phyloP scores from a whole-genome alignment of 2,113 vertebrate species.

The Hyperopisus bebe region DNA sequence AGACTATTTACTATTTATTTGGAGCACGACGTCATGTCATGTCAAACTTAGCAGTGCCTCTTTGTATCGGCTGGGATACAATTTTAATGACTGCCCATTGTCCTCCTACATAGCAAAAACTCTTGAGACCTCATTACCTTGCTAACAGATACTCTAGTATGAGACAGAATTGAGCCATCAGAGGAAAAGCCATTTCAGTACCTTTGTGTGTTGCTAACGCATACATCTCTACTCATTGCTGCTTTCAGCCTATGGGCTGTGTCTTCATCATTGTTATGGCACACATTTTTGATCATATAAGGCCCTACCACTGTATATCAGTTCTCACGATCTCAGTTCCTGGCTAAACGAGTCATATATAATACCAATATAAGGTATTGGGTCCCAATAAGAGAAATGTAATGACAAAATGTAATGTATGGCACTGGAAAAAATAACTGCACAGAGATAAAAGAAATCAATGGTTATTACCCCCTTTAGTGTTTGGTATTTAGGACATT shows the following conservation, averaged over 20 bases:
- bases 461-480: neutral
- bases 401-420: neutral
- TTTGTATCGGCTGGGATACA: neutral
- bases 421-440: neutral
- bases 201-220: neutral
- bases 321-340: neutral
- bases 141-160: neutral
- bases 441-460: neutral
- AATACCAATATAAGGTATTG: neutral
- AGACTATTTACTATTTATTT: neutral
- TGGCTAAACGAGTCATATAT: neutral
- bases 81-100: conserved; percentile 7
- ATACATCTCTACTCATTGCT: neutral
- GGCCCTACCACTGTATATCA: neutral
- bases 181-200: neutral
- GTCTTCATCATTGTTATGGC: neutral
- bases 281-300: neutral
- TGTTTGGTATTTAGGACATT: neutral
- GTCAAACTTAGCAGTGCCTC: neutral
- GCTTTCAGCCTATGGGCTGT: neutral
- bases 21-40: neutral
- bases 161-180: neutral
- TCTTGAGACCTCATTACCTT: conserved; percentile 12
- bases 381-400: neutral
- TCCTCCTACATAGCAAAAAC: neutral